Evolutionary conservation across 2,797 vertebrate species (phyloP).

Genomic region (Hafferia zeledoni): DNA sequence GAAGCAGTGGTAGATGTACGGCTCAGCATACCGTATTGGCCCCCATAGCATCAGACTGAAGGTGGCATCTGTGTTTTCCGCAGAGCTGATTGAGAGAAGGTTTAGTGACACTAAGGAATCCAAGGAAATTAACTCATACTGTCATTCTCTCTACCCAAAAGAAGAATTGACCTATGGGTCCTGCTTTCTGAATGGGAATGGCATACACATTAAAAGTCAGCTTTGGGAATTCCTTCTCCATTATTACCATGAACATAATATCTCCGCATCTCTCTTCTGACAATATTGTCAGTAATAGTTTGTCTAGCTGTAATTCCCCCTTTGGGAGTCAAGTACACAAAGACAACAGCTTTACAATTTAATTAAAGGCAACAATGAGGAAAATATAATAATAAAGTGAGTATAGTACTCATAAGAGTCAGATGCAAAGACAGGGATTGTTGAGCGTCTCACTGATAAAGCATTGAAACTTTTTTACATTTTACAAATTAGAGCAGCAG

Average conservation of each 20-base stretch:
- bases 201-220: constrained; percentile 28
- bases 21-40: fast-evolving
- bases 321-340: constrained; percentile 56
- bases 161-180: constrained; percentile 1
- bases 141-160: background rate
- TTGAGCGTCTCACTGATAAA: background rate
- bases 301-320: constrained; percentile 64
- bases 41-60: background rate
- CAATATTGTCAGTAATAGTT: constrained; percentile 72
- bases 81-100: background rate
- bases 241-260: constrained; percentile 61
- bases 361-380: constrained; percentile 68
- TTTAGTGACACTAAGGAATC: background rate
- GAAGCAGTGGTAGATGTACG: background rate
- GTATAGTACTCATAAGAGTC: background rate
- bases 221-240: constrained; percentile 64
- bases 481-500: background rate
- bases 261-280: constrained; percentile 62
- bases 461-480: background rate
- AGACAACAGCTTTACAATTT: constrained; percentile 63
- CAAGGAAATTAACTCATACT: background rate
- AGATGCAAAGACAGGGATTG: background rate
- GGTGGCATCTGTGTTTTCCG: background rate
- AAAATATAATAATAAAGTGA: constrained; percentile 46
- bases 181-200: constrained; percentile 48